Percentiles rank a stretch among this genome's conserved stretches.
These are phyloP conservation scores for Ictalurus furcatus DNA, from an alignment of 2,113 vertebrate species.

Conservation along the genomic window DNA sequence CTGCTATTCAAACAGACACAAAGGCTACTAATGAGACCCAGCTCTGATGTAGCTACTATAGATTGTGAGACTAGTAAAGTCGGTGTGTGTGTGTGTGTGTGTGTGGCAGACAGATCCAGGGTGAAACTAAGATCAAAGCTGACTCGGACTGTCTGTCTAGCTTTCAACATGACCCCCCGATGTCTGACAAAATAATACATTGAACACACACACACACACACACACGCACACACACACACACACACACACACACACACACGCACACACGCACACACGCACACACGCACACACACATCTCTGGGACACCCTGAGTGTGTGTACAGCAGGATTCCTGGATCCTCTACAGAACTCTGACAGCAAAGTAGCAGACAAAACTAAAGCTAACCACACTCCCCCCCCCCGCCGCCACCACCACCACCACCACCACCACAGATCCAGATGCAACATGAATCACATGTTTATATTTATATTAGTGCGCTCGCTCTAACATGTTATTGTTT, in stretches of 20 bases:
- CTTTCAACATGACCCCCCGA: conserved; percentile 23
- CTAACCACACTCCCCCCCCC: neutral
- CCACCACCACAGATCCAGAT: neutral
- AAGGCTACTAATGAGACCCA: conserved; percentile 23
- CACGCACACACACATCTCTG: neutral
- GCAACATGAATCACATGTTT: neutral
- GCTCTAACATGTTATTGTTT: neutral
- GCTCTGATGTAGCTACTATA: conserved; percentile 3
- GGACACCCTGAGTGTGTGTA: neutral
- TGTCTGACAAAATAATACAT: conserved; percentile 16
- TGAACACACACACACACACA: neutral
- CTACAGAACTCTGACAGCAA: neutral
- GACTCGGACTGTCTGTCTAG: neutral
- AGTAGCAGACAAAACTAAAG: neutral
- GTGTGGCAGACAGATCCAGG: neutral
- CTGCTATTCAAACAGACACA: conserved; percentile 33
- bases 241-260: neutral
- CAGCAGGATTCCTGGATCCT: neutral
- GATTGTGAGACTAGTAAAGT: neutral
- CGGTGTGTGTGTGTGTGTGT: neutral
- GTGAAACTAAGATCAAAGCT: neutral
- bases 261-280: neutral
- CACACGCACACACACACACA: neutral
- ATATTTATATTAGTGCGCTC: neutral
- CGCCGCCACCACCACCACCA: neutral